Base-by-base conservation (phyloP, 2,797 vertebrate genomes). In the Pangasius djambal region DNA sequence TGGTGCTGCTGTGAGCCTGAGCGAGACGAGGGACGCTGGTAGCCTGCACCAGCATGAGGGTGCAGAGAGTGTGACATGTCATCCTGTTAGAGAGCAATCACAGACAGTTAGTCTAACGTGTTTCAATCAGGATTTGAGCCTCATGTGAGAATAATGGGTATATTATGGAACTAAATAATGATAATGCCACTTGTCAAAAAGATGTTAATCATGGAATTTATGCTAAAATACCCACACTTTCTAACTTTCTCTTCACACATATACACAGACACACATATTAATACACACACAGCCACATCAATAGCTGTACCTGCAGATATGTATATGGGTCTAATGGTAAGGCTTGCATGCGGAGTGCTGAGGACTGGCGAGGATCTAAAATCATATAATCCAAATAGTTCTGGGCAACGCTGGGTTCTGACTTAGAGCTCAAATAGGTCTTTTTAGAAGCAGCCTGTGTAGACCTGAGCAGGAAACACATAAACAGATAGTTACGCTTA, bases 341-440 rank as follows among this genome's bases (percentile, higher is more conserved):
- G 20, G 97, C 94, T 86, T 98, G 96, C 94, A 97, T 95, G 65
- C 87, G 94, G 34, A 96, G 79, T 0, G 95, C 93, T 0, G 95
- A 94, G 8, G 97, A 92, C 81, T 95, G 95, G 0, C 96, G 96
- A 50, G 95, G 94, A 78, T 97, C 95, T 16, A 96, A 91, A 34
- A 98, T 96, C 92, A 98, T 95, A 69, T 98, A 97, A 90, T 98
- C 97, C 94, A 98, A 89, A 93, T 98, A 98, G 75, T 96, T 95
- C 69, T 96, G 97, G 82, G 96, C 91, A 90, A 94, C 74, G 88
- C 92, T 69, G 77, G 94, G 90, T 18, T 91, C 93, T 0, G 92
- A 86, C 52, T 95, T 96, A 6, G 94, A 91, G 83, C 79, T 93
- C 50, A 94, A 92, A 85, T 94, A 86, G 40, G 84, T 65, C 69